Evolutionary conservation across 2,888 invertebrate genomes (phyloP).

Genomic region (Perdita meconis): DNA sequence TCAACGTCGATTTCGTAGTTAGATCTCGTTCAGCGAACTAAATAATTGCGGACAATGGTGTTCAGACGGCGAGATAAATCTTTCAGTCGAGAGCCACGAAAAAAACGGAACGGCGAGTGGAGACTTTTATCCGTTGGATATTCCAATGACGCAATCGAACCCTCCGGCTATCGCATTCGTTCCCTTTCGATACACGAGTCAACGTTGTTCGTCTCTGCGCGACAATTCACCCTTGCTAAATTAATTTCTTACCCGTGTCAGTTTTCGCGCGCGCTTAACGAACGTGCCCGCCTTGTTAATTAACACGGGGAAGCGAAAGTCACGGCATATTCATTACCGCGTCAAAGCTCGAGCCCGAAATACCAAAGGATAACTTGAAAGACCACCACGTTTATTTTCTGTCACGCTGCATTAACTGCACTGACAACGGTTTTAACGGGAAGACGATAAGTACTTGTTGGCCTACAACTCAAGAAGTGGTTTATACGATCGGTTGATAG

Average conservation of each 20-base stretch:
- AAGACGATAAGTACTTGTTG: too few relatives aligned
- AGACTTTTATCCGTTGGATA: slow-evolving; percentile 56
- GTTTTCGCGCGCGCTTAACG: slow-evolving; percentile 27
- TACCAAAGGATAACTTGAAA: background rate
- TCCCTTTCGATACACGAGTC: background rate
- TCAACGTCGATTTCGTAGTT: slow-evolving; percentile 8
- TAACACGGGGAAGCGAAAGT: slow-evolving; percentile 26
- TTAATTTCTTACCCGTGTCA: slow-evolving; percentile 26
- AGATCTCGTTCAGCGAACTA: background rate
- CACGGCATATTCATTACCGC: slow-evolving; percentile 14
- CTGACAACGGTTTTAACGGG: too few relatives aligned
- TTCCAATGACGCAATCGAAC: background rate
- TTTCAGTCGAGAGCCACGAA: slow-evolving; percentile 2
- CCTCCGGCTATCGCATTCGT: slow-evolving; percentile 8
- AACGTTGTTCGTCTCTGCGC: slow-evolving; percentile 14
- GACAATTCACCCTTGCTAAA: slow-evolving; percentile 19
- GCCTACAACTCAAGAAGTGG: too few relatives aligned
- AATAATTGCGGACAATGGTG: slow-evolving; percentile 15
- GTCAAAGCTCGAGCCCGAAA: background rate
- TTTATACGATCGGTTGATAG: too few relatives aligned
- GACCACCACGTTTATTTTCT: too few relatives aligned
- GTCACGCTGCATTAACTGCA: too few relatives aligned
- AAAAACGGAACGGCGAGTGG: slow-evolving; percentile 3
- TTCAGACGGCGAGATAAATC: slow-evolving; percentile 12
- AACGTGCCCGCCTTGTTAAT: slow-evolving; percentile 45